These are phyloP conservation scores for Austrofundulus limnaeus DNA, from an alignment of 2,113 vertebrate genomes.

Conservation along the genomic window DNA sequence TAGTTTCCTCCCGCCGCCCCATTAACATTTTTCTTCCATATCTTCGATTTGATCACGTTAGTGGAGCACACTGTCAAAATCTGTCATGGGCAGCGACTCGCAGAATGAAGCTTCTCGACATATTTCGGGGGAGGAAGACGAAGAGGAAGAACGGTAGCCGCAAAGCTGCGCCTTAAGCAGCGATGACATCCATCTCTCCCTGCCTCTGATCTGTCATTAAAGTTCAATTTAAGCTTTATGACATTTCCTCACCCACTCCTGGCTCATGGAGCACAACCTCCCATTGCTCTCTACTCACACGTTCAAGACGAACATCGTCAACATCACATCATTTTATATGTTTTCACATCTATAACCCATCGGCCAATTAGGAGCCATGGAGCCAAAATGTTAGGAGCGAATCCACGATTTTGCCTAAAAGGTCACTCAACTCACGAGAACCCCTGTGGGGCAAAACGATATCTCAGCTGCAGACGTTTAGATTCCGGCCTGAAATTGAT, in stretches of 20 bases:
- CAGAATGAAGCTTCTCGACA: conserved; percentile 8
- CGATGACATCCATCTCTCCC: conserved; percentile 35
- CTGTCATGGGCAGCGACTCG: conserved; percentile 38
- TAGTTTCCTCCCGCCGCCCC: conserved; percentile 10
- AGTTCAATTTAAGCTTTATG: conserved; percentile 56
- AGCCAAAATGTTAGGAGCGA: conserved; percentile 22
- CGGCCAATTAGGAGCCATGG: conserved; percentile 27
- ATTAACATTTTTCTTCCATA: conserved; percentile 6
- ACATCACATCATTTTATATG: conserved; percentile 13
- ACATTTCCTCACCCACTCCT: conserved; percentile 49
- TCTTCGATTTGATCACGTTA: conserved; percentile 44
- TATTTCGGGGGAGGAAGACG: conserved; percentile 27
- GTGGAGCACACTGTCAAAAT: conserved; percentile 40
- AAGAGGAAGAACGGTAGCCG: conserved; percentile 10
- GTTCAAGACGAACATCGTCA: background rate
- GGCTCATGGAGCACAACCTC: conserved; percentile 3
- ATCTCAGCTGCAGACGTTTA: conserved; percentile 29
- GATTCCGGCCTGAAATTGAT: conserved; percentile 26
- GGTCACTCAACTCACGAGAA: conserved; percentile 30
- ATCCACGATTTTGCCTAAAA: conserved; percentile 34
- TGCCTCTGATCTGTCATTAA: conserved; percentile 65
- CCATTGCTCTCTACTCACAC: background rate
- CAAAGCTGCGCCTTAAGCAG: conserved; percentile 1
- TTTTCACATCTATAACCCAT: conserved; percentile 31
- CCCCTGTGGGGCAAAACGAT: conserved; percentile 12